Percentiles rank a stretch among this genome's conserved stretches.
phyloP scores from a whole-genome alignment of 1,140 invertebrate species.

The Drosophila chauvacae region DNA sequence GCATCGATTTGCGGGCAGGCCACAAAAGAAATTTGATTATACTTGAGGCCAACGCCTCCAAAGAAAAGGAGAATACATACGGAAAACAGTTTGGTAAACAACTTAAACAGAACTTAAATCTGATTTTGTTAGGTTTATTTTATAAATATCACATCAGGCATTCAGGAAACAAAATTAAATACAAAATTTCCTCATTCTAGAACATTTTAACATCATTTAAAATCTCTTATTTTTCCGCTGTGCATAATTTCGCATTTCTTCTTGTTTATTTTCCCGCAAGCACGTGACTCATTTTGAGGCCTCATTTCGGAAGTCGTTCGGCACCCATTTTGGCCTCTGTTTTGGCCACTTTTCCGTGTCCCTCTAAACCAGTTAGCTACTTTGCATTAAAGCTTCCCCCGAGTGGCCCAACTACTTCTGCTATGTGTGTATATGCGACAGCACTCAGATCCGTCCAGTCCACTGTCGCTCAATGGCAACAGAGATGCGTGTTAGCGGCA shows the following conservation, averaged over 20 bases:
- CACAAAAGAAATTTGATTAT: slow-evolving; percentile 47
- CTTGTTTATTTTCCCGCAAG: slow-evolving; percentile 33
- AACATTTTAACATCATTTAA: neutral
- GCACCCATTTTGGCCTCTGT: slow-evolving; percentile 34
- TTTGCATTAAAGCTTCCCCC: slow-evolving; percentile 48
- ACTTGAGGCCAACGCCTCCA: slow-evolving; percentile 3
- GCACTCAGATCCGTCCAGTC: slow-evolving; percentile 34
- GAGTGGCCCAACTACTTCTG: slow-evolving; percentile 15
- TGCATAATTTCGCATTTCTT: slow-evolving; percentile 18
- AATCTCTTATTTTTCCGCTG: neutral
- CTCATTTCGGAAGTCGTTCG: slow-evolving; percentile 42
- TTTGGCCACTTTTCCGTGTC: slow-evolving; percentile 21
- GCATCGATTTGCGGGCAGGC: slow-evolving; percentile 43
- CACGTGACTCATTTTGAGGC: slow-evolving; percentile 51
- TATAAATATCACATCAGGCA: neutral
- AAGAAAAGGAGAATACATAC: slow-evolving; percentile 13
- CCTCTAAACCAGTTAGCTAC: slow-evolving; percentile 48
- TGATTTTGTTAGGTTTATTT: neutral
- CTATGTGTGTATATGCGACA: slow-evolving; percentile 14
- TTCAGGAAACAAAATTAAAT: neutral
- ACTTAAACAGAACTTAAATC: no score
- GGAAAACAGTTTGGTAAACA: slow-evolving; percentile 5
- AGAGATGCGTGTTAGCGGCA: slow-evolving; percentile 34
- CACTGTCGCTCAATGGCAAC: slow-evolving; percentile 15
- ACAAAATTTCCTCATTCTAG: neutral